Evolutionary conservation across 2,888 invertebrate species (phyloP).

Genomic region (Cryptocephalus moraei): DNA sequence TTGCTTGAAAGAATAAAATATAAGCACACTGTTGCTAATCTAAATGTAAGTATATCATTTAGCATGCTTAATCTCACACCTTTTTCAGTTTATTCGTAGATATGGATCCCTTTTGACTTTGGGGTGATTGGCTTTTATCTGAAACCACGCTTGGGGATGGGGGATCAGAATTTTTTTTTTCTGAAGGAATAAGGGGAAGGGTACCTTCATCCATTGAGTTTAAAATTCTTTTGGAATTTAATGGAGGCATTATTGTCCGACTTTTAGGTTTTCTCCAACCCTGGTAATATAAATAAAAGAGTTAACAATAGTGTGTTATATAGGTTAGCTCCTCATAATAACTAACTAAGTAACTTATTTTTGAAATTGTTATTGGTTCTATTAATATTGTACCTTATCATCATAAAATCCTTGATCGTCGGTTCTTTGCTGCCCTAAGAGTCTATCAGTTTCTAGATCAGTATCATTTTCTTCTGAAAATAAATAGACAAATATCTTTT

Average conservation of each 20-base stretch:
- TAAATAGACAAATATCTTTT: conserved; percentile 2
- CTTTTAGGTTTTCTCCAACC: conserved; percentile 73
- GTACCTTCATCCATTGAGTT: conserved; percentile 36
- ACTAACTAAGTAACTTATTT: conserved; percentile 3
- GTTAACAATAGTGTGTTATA: conserved; percentile 20
- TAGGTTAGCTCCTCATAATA: conserved; percentile 2
- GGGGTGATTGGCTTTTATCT: conserved; percentile 42
- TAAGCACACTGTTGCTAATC: conserved; percentile 15
- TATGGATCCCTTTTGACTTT: conserved; percentile 43
- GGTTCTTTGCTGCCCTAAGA: conserved; percentile 89
- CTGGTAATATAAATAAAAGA: conserved; percentile 39
- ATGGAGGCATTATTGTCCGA: conserved; percentile 61
- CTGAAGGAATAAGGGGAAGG: conserved; percentile 33
- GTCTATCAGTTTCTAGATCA: conserved; percentile 92
- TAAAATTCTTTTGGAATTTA: conserved; percentile 46
- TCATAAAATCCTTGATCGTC: conserved; percentile 89
- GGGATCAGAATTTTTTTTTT: conserved; percentile 37
- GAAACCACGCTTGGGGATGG: conserved; percentile 41
- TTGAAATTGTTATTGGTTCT: background rate
- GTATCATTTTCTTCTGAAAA: conserved; percentile 82
- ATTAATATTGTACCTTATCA: conserved; percentile 50
- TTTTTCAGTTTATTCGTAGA: conserved; percentile 43
- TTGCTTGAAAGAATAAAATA: conserved; percentile 1
- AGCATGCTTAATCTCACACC: conserved; percentile 36
- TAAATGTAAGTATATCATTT: conserved; percentile 6